Evolutionary conservation across 2,797 vertebrate genomes (phyloP).

Genomic region (Chromobotia macracanthus): DNA sequence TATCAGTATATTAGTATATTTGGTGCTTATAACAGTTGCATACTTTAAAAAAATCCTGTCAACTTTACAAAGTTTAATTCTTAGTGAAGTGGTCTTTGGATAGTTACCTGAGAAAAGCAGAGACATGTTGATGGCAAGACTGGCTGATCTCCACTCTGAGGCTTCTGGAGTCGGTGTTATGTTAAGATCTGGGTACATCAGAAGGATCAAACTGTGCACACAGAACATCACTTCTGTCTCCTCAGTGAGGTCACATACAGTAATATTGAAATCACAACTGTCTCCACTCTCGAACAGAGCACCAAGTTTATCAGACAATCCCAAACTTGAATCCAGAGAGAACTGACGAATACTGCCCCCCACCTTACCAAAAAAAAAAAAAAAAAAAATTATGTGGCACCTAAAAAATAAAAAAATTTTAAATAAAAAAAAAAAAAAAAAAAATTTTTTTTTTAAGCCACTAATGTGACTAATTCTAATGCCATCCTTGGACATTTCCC

Average conservation of each 20-base stretch:
- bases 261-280: slow-evolving; percentile 74
- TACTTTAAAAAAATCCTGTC: too few relatives aligned
- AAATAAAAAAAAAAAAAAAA: too few relatives aligned
- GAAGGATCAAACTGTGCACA: slow-evolving; percentile 73
- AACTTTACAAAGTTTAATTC: too few relatives aligned
- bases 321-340: slow-evolving; percentile 67
- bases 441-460: too few relatives aligned
- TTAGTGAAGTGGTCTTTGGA: neutral
- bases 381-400: too few relatives aligned
- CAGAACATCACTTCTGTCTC: slow-evolving; percentile 62
- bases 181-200: slow-evolving; percentile 64
- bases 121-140: slow-evolving; percentile 69
- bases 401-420: too few relatives aligned
- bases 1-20: too few relatives aligned
- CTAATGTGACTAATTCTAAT: too few relatives aligned
- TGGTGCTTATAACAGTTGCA: too few relatives aligned
- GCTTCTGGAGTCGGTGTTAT: slow-evolving; percentile 9
- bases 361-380: too few relatives aligned
- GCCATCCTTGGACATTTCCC: too few relatives aligned
- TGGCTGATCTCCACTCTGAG: slow-evolving; percentile 65
- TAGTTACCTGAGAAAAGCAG: slow-evolving; percentile 75
- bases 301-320: slow-evolving; percentile 68
- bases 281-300: slow-evolving; percentile 71
- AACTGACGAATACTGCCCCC: slow-evolving; percentile 19
- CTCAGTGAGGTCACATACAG: slow-evolving; percentile 51